Conservation (phyloP, 2,797 vertebrate genomes). For the Esox masquinongy region DNA sequence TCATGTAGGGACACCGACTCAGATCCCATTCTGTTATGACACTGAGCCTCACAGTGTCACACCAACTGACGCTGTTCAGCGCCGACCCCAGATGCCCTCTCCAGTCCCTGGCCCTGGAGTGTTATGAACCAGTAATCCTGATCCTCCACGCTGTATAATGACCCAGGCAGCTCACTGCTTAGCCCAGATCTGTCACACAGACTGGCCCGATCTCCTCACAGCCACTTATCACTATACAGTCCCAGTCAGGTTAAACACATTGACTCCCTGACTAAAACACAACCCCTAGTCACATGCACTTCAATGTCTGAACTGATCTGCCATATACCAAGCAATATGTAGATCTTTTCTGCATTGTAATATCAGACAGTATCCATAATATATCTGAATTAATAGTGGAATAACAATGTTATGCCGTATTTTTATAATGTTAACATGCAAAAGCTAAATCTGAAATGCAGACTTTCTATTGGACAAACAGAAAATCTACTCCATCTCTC, state of each 20-base stretch:
- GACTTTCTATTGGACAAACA: no score
- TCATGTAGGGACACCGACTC: not conserved
- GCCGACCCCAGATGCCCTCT: slow-evolving; percentile 3
- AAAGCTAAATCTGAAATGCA: no score
- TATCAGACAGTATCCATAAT: no score
- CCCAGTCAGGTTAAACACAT: slow-evolving; percentile 6
- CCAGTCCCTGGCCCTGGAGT: slow-evolving; percentile 2
- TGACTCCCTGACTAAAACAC: not conserved
- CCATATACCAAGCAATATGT: not conserved
- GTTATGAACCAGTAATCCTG: not conserved
- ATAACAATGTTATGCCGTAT: no score
- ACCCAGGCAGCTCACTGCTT: not conserved
- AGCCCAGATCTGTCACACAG: not conserved
- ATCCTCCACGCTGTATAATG: not conserved
- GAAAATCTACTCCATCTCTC: no score
- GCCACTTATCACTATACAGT: not conserved
- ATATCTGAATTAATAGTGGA: no score
- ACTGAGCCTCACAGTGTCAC: not conserved
- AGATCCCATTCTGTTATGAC: not conserved
- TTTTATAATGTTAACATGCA: no score
- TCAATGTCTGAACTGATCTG: slow-evolving; percentile 9
- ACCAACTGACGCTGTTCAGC: slow-evolving; percentile 23
- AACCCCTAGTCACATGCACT: slow-evolving; percentile 3
- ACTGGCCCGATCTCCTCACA: slow-evolving; percentile 10
- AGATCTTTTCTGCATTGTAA: no score